Conservation (phyloP, 2,113 vertebrate species). For the Paratilapia polleni region DNA sequence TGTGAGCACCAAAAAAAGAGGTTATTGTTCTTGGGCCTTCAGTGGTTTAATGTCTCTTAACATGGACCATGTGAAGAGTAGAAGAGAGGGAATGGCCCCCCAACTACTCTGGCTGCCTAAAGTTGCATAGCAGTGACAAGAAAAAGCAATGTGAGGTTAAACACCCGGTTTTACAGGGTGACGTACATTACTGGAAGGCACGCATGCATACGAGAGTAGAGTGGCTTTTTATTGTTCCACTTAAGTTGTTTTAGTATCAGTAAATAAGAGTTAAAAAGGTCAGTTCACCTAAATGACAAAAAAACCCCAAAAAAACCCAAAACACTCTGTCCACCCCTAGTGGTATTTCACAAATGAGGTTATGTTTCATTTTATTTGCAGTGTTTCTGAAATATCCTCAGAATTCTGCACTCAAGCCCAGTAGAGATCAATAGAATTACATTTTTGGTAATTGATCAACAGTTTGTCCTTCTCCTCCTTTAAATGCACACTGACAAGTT, state of each 20-base stretch:
- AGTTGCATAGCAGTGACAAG: slow-evolving; percentile 63
- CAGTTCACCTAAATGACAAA: fast-evolving
- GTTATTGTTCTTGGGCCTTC: slow-evolving; percentile 74
- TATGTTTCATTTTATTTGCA: neutral
- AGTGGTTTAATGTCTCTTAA: slow-evolving; percentile 82
- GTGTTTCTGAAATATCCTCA: neutral
- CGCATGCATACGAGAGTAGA: neutral
- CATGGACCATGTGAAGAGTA: slow-evolving; percentile 78
- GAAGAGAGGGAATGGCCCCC: slow-evolving; percentile 4
- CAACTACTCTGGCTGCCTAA: neutral
- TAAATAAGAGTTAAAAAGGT: neutral
- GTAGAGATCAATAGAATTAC: neutral
- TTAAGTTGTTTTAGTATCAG: neutral
- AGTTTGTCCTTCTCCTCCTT: neutral
- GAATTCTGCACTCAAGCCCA: neutral
- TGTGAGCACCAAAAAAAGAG: slow-evolving; percentile 71
- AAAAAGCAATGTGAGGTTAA: slow-evolving; percentile 49
- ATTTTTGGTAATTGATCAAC: neutral
- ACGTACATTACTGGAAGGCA: neutral
- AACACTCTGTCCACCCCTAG: fast-evolving
- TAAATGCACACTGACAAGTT: neutral
- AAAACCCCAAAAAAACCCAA: neutral
- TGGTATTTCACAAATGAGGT: neutral
- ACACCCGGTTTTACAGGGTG: slow-evolving; percentile 65
- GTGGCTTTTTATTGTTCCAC: neutral